phyloP scores from a whole-genome alignment of 2,888 invertebrate species.

The Branchipolynoe longqiensis region DNA sequence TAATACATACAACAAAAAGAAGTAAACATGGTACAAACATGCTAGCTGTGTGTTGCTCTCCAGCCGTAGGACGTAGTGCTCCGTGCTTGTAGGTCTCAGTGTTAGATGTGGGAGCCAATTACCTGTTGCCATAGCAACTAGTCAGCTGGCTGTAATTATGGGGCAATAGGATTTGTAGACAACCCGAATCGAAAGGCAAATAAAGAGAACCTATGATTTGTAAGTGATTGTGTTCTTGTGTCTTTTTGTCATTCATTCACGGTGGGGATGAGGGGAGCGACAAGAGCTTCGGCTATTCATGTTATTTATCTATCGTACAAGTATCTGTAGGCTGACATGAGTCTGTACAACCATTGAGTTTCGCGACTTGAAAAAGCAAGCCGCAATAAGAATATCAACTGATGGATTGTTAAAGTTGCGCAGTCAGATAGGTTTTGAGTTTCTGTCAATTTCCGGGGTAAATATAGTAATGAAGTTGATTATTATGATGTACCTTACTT shows the following conservation, averaged over 20 bases:
- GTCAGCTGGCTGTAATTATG: slow-evolving; percentile 54
- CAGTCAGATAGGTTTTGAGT: no score
- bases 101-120: slow-evolving; percentile 55
- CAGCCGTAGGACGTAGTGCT: slow-evolving; percentile 47
- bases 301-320: no score
- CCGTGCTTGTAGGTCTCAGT: slow-evolving; percentile 40
- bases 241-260: slow-evolving; percentile 5
- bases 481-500: no score
- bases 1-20: not conserved
- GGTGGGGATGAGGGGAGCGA: no score
- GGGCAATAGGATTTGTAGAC: slow-evolving; percentile 61
- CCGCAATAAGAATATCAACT: no score
- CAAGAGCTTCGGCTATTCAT: no score
- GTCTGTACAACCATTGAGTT: no score
- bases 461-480: no score
- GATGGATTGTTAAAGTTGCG: no score
- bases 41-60: slow-evolving; percentile 18
- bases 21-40: slow-evolving; percentile 43
- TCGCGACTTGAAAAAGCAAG: no score
- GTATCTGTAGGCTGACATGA: no score
- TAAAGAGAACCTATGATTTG: slow-evolving; percentile 61
- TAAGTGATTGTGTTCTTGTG: slow-evolving; percentile 30
- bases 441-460: no score
- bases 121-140: slow-evolving; percentile 58
- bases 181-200: slow-evolving; percentile 60